Percentiles rank a stretch among this genome's conserved stretches.
Conservation (phyloP, 2,113 vertebrate species). For the Excalfactoria chinensis region DNA sequence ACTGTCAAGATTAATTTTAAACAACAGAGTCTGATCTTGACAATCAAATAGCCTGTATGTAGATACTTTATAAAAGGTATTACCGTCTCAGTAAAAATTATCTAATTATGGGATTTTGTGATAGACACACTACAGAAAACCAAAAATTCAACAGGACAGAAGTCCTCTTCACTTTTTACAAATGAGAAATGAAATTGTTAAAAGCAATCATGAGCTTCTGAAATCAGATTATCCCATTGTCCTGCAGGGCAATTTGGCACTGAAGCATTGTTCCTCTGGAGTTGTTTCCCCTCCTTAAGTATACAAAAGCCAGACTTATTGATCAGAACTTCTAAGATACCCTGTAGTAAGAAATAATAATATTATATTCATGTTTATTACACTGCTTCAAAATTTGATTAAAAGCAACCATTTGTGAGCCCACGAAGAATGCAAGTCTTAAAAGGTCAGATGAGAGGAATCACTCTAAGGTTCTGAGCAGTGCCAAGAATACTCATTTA, state of each 20-base stretch:
- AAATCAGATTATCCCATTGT: conserved; percentile 56
- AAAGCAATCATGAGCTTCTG: conserved; percentile 54
- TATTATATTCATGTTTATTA: conserved; percentile 46
- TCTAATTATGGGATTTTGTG: conserved; percentile 45
- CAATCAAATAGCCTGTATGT: neutral
- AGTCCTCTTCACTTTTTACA: conserved; percentile 52
- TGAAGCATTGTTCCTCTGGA: conserved; percentile 35
- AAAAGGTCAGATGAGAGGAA: neutral
- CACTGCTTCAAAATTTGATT: conserved; percentile 40
- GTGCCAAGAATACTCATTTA: neutral
- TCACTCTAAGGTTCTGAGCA: neutral
- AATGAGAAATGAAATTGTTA: conserved; percentile 36
- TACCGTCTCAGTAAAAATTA: conserved; percentile 37
- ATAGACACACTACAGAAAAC: conserved; percentile 12
- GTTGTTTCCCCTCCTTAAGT: conserved; percentile 37
- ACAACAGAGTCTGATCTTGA: neutral
- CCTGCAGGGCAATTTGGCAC: conserved; percentile 46
- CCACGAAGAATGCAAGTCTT: neutral
- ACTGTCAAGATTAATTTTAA: conserved; percentile 39
- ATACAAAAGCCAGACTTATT: conserved; percentile 42
- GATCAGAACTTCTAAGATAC: conserved; percentile 51
- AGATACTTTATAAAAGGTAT: conserved; percentile 25
- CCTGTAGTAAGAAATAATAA: conserved; percentile 32
- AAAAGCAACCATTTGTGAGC: neutral
- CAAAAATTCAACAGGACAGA: conserved; percentile 43